phyloP scores from a whole-genome alignment of 2,113 vertebrate species.

The Melanerpes aurifrons region DNA sequence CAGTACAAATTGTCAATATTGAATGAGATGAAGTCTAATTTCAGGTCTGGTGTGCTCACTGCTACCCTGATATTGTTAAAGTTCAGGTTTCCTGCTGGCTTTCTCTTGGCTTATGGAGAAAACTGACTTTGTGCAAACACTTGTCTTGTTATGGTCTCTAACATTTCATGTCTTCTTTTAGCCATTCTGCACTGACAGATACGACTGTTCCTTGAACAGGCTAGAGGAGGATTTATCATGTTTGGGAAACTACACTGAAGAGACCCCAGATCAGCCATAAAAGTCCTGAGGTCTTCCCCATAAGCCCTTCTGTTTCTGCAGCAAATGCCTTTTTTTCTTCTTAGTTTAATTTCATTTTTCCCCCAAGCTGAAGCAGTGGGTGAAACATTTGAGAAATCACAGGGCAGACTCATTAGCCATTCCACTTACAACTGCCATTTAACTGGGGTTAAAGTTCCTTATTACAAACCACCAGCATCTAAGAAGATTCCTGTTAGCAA shows the following conservation, averaged over 20 bases:
- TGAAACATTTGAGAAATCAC: rapidly evolving
- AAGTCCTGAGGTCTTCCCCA: background rate
- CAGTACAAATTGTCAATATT: rapidly evolving
- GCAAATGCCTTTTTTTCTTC: background rate
- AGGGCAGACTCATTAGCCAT: background rate
- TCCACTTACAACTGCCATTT: background rate
- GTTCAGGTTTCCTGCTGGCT: background rate
- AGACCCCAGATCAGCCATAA: background rate
- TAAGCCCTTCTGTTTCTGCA: background rate
- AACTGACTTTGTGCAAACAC: background rate
- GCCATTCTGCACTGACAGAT: background rate
- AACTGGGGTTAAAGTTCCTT: background rate
- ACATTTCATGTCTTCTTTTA: rapidly evolving
- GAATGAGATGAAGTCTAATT: background rate
- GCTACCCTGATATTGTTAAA: background rate
- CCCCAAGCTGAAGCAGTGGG: rapidly evolving
- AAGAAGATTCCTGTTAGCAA: background rate
- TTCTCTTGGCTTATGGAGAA: background rate
- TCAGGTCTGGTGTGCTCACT: background rate
- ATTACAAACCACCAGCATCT: background rate
- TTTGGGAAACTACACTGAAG: background rate
- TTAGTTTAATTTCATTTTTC: no score
- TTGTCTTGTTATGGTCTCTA: background rate
- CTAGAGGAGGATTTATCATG: background rate
- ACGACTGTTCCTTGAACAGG: background rate